Conservation (phyloP, 2,888 invertebrate genomes). For the Dynastes grantii region DNA sequence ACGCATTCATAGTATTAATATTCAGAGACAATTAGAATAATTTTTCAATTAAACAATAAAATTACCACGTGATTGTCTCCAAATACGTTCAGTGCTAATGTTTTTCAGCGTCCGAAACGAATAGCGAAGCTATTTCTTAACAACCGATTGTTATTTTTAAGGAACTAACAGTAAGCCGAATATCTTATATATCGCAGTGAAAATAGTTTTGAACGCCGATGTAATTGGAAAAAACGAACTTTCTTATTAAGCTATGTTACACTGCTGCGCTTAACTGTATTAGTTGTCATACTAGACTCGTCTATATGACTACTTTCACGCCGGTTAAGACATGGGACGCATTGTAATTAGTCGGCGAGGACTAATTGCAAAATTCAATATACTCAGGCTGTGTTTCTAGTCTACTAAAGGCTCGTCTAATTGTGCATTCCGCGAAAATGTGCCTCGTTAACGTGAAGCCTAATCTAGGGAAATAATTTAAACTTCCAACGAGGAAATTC, state of each 20-base stretch:
- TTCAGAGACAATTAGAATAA: neutral
- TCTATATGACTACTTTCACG: conserved; percentile 10
- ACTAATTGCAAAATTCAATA: conserved; percentile 21
- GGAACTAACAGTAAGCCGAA: no score
- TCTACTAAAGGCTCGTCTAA: neutral
- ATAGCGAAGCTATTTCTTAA: neutral
- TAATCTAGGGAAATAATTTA: neutral
- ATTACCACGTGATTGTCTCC: neutral
- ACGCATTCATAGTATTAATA: neutral
- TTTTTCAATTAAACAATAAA: neutral
- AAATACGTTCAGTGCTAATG: no score
- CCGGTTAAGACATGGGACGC: neutral
- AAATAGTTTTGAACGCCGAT: no score
- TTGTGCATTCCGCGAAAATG: conserved; percentile 1
- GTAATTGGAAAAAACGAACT: no score
- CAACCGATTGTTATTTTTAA: no score
- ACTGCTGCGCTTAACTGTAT: no score
- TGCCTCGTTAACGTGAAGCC: neutral
- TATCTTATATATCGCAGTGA: no score
- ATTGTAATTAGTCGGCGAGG: neutral
- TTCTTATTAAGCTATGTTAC: no score
- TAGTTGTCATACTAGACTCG: no score
- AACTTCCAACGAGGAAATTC: neutral
- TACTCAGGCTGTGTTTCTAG: neutral
- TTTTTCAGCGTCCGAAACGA: no score